Evolutionary conservation across 2,797 vertebrate genomes (phyloP).

Genomic region (Knipowitschia caucasica): DNA sequence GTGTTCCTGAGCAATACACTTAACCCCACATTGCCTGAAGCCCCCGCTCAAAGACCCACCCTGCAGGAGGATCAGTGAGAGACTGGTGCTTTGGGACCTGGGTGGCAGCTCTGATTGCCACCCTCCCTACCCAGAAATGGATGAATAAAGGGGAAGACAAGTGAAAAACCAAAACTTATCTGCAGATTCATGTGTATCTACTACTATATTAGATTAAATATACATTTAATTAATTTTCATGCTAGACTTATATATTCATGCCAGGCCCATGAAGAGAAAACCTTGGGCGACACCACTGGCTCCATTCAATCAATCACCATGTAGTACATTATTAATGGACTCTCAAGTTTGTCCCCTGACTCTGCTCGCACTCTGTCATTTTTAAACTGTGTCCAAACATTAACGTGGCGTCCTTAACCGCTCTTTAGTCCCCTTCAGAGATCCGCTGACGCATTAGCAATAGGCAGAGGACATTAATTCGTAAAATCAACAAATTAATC

Average conservation of each 20-base stretch:
- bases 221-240: neutral
- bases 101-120: too few species aligned
- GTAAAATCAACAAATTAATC: conserved; percentile 74
- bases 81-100: too few species aligned
- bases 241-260: neutral
- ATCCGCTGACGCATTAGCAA: conserved; percentile 50
- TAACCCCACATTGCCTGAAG: too few species aligned
- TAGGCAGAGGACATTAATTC: conserved; percentile 57
- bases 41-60: too few species aligned
- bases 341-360: conserved; percentile 1
- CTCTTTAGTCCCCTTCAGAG: conserved; percentile 34
- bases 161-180: too few species aligned
- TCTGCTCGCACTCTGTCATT: neutral
- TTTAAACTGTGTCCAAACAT: conserved; percentile 18
- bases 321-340: conserved; percentile 3
- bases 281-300: neutral
- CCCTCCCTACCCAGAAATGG: too few species aligned
- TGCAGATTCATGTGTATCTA: too few species aligned
- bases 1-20: too few species aligned
- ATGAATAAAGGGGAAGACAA: too few species aligned
- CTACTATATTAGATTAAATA: too few species aligned
- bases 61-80: too few species aligned
- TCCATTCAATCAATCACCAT: neutral
- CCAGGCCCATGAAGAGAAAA: neutral
- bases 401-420: conserved; percentile 48